Conservation (phyloP, 2,797 vertebrate species). For the Gallinago stenura region DNA sequence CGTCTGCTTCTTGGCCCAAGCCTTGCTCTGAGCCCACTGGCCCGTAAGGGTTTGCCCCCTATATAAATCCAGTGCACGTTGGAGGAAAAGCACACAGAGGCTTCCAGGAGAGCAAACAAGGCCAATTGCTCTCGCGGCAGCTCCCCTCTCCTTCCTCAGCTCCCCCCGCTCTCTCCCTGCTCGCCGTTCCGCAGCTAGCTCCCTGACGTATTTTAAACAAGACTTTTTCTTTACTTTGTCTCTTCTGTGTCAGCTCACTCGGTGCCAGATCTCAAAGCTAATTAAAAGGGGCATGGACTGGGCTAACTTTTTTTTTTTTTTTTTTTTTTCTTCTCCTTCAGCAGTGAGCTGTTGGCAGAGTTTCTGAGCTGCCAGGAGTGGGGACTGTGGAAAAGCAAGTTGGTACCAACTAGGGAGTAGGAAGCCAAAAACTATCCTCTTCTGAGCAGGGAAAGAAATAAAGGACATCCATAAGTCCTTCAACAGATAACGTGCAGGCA, state of each 20-base stretch:
- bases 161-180: background rate
- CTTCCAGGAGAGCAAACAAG: constrained; percentile 37
- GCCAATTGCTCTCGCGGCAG: background rate
- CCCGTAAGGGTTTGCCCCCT: background rate
- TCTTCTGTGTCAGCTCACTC: constrained; percentile 33
- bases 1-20: background rate
- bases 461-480: background rate
- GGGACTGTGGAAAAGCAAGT: constrained; percentile 33
- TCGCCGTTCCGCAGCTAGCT: background rate
- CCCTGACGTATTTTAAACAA: constrained; percentile 49
- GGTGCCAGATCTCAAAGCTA: constrained; percentile 65
- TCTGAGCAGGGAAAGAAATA: constrained; percentile 15
- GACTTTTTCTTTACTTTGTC: constrained; percentile 49
- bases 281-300: constrained; percentile 70
- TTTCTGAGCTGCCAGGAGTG: constrained; percentile 53
- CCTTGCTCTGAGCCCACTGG: background rate
- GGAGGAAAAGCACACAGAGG: constrained; percentile 14
- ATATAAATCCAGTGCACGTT: constrained; percentile 37
- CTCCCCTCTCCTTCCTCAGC: background rate
- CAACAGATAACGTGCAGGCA: background rate
- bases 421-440: constrained; percentile 25
- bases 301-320: background rate
- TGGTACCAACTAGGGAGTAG: background rate
- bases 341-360: constrained; percentile 65
- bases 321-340: constrained; percentile 25